Evolutionary conservation across 2,797 vertebrate species (phyloP), one percentile per base, ranked within the genome.

Genomic region (Discoglossus pictus): DNA sequence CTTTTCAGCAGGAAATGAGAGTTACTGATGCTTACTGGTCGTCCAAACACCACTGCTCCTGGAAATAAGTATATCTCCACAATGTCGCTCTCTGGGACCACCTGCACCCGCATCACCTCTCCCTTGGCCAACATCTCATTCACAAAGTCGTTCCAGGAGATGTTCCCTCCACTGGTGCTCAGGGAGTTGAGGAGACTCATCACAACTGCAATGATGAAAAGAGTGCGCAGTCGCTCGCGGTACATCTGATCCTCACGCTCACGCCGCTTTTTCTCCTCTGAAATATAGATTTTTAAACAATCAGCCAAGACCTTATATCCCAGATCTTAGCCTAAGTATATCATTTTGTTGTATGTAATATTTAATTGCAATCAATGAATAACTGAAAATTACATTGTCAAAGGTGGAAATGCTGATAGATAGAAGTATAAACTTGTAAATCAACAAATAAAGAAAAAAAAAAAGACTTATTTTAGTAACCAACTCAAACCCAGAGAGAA

Each of bases 141-240:
- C 54, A 98, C 91, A 76, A 99, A 99, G 81, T 99, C 96, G 2
- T 88, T 96, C 97, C 97, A 99, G 42, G 97, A 98, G 71, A 98
- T 94, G 86, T 75, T 96, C 12, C 89, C 90, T 0, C 88, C 92
- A 0, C 90, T 92, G 75, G 80, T 76, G 75, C 87, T 74, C 13
- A 90, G 78, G 15, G 80, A 80, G 72, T 92, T 93, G 3, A 95
- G 79, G 54, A 95, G 68, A 75, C 84, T 85, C 87, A 95, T 80
- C 76, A 94, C 53, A 52, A 89, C 48, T 0, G 91, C 92, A 0
- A 98, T 79, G 61, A 98, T 62, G 21, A 98, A 83, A 20, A 98
- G 84, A 0, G 85, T 90, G 17, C 93, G 85, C 24, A 98, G 71
- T 1, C 95, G 93, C n/a, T 96, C 94, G 0, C 92, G 82, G 68